Percentiles rank a stretch among this genome's conserved stretches.
Conservation (phyloP, 2,888 invertebrate species). For the Alitta virens region DNA sequence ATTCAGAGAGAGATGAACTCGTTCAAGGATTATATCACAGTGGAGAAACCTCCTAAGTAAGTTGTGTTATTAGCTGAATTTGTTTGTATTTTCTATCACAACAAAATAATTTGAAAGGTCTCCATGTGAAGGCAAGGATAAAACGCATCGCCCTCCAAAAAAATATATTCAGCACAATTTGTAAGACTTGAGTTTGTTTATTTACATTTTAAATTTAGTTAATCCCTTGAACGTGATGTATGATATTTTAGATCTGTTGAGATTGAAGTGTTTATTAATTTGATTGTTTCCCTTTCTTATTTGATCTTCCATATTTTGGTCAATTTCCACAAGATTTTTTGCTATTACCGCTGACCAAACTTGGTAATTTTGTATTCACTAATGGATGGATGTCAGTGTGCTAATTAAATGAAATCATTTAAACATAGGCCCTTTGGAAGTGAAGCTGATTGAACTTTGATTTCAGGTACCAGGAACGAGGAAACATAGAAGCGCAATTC, state of each 20-base stretch:
- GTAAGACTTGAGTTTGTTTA: no score
- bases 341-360: not conserved
- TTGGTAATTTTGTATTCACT: not conserved
- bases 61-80: conserved; percentile 47
- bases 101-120: no score
- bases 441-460: not conserved
- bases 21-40: conserved; percentile 93
- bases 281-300: not conserved
- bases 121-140: no score
- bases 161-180: no score
- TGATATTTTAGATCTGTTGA: no score
- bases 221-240: no score
- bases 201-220: no score
- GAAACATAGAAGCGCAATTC: conserved; percentile 86
- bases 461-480: conserved; percentile 85
- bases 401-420: not conserved
- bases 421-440: not conserved
- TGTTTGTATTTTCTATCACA: no score
- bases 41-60: conserved; percentile 96
- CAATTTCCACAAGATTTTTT: no score
- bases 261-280: no score
- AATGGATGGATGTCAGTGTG: not conserved
- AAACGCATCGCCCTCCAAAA: no score
- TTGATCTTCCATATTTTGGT: no score
- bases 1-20: conserved; percentile 84